Base-by-base conservation (phyloP, 2,888 invertebrate species). In the Ophion slaviceki region DNA sequence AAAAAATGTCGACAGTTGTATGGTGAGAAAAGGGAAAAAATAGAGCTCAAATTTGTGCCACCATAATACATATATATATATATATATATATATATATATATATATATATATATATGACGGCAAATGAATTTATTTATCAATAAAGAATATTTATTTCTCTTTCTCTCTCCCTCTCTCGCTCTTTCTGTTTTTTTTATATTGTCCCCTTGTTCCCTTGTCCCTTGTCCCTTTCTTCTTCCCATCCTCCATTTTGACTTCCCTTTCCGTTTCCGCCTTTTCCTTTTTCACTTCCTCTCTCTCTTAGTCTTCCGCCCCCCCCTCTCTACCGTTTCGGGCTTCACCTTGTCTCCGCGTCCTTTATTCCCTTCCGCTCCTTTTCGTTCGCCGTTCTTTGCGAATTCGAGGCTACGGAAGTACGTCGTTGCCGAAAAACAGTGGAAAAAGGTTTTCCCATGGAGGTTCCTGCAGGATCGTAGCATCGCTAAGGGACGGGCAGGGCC, bases 401-500 rank as follows among this genome's bases (percentile, higher is more conserved):
- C 10, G n/a, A 32, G 53, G 24, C 40, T 45, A n/a, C 61, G 70
- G 70, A 68, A 53, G 45, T 59, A 32, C 47, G 72, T 76, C 71
- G 36, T 80, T 77, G 75, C 70, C 47, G 14, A 61, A 66, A 53
- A 14, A 57, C 32, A 81, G 71, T 68, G 70, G 72, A 28, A 70
- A 61, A 79, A 59, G 64, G 45, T 76, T 67, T 77, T 66, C 57
- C 40, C 80, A 76, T 61, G 79, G 80, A 72, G 77, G 81, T 81
- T 78, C 68, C 72, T 79, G 67, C 68, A 84, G 84, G 68, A 82
- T 84, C 72, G 64, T 67, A 59, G 74, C 28, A 40, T 61, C 68
- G n/a, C 53, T 53, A 53, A 4, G 53, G 53, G 53, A 53, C 14
- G 47, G 53, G 53, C 53, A 53, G 14, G 53, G 17, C 4, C 14